Percentiles rank a stretch among this genome's conserved stretches.
These are phyloP conservation scores for Callinectes sapidus DNA, from an alignment of 2,888 invertebrate genomes.

Conservation along the genomic window DNA sequence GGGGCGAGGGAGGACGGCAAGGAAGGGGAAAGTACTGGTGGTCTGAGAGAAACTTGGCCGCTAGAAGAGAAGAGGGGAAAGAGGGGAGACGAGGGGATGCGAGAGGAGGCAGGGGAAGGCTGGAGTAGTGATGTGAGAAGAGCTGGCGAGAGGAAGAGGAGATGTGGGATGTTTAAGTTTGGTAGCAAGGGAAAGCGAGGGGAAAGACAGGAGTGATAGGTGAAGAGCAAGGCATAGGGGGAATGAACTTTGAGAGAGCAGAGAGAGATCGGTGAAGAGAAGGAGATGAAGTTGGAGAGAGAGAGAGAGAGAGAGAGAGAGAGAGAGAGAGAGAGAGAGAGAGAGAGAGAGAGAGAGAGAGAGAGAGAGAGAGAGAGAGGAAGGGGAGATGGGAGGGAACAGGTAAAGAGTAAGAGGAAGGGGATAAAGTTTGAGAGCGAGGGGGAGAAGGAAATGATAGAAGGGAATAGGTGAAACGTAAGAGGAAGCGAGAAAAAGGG, in stretches of 20 bases:
- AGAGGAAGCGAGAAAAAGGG: background rate
- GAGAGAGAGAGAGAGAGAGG: background rate
- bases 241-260: background rate
- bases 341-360: slow-evolving; percentile 18
- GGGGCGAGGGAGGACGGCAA: background rate
- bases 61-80: background rate
- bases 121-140: background rate
- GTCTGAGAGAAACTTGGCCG: background rate
- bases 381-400: background rate
- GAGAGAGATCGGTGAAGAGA: no score
- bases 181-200: background rate
- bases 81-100: background rate
- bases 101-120: background rate
- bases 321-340: slow-evolving; percentile 18
- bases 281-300: background rate
- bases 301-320: background rate
- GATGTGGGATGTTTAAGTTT: background rate
- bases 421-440: no score
- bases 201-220: no score
- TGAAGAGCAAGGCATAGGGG: no score
- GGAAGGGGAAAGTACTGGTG: slow-evolving; percentile 14
- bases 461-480: background rate
- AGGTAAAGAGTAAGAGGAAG: background rate
- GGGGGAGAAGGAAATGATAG: background rate
- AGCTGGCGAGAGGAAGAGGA: background rate